These are phyloP conservation scores for Emys orbicularis DNA, from an alignment of 2,797 vertebrate species.

Conservation along the genomic window DNA sequence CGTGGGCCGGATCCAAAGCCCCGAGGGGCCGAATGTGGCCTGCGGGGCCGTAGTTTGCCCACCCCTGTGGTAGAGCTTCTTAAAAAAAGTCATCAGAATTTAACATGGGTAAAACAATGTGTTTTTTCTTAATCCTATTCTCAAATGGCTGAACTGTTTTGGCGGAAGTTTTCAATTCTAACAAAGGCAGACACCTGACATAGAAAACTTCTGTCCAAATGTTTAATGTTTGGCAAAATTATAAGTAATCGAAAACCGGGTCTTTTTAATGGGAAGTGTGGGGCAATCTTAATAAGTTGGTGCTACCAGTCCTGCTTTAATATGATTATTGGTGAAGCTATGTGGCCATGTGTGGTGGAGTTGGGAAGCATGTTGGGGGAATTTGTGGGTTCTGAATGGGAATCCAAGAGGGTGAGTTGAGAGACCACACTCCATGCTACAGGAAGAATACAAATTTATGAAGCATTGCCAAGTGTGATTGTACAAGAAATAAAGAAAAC, in stretches of 20 bases:
- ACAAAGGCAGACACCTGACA: background rate
- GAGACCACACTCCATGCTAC: background rate
- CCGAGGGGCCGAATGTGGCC: no score
- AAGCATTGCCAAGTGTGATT: background rate
- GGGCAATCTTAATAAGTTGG: no score
- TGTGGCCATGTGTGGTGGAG: background rate
- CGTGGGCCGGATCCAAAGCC: no score
- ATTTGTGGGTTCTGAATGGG: no score
- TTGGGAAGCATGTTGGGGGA: no score
- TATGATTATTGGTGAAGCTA: background rate
- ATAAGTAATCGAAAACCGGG: background rate
- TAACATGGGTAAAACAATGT: background rate
- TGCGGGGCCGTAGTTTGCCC: no score
- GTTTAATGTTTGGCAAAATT: background rate
- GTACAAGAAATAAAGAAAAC: background rate
- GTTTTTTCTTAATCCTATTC: background rate
- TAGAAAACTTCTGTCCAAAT: background rate
- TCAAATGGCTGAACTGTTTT: background rate
- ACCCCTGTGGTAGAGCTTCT: no score
- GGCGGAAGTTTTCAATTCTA: background rate
- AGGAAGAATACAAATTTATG: background rate
- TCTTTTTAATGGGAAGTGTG: no score
- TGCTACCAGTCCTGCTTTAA: background rate
- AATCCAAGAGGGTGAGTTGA: no score
- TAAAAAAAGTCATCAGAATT: background rate